phyloP scores from a whole-genome alignment of 2,888 invertebrate genomes.

The Yponomeuta evonymella region DNA sequence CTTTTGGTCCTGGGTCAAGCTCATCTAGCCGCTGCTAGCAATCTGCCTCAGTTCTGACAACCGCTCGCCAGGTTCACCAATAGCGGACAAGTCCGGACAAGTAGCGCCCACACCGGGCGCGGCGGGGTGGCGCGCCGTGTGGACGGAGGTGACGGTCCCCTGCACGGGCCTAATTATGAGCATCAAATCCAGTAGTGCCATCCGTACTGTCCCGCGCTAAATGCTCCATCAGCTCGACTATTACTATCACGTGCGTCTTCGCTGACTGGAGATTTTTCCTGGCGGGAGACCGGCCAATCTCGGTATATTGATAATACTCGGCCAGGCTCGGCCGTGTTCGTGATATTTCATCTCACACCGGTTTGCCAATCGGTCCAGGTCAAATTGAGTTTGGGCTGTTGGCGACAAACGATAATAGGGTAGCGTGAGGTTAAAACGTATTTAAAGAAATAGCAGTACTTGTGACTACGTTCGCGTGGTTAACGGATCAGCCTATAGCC shows the following conservation, averaged over 20 bases:
- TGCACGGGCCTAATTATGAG: too few species aligned
- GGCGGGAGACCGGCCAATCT: constrained; percentile 22
- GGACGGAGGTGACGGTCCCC: too few species aligned
- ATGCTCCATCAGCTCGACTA: constrained; percentile 33
- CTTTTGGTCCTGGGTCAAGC: too few species aligned
- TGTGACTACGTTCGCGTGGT: too few species aligned
- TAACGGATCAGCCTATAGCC: too few species aligned
- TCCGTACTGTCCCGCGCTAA: background rate
- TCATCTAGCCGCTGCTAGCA: too few species aligned
- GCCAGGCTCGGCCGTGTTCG: background rate
- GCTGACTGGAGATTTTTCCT: constrained; percentile 53
- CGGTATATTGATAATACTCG: constrained; percentile 50
- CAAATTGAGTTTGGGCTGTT: background rate
- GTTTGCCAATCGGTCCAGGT: background rate
- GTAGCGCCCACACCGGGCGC: too few species aligned
- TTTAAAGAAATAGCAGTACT: background rate
- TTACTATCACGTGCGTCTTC: constrained; percentile 42
- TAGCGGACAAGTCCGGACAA: too few species aligned
- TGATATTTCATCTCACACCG: constrained; percentile 7
- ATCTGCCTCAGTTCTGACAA: too few species aligned
- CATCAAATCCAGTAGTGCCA: too few species aligned
- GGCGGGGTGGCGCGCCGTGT: too few species aligned
- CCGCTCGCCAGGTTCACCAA: too few species aligned
- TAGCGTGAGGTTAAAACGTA: background rate
- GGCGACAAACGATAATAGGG: background rate